Evolutionary conservation across 1,140 invertebrate genomes (phyloP).

Genomic region (Drosophila grimshawi): DNA sequence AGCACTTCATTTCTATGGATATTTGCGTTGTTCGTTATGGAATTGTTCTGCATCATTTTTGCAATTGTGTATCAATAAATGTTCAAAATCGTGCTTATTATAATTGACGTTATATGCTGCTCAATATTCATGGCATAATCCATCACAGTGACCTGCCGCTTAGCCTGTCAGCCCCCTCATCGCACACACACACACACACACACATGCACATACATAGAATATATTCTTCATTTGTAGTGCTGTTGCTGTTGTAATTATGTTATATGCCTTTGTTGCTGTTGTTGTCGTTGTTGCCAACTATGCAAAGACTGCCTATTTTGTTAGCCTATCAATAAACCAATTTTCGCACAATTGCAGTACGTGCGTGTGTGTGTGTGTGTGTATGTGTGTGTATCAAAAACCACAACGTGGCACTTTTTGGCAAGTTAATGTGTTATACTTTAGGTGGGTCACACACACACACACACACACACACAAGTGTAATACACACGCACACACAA

Average conservation of each 20-base stretch:
- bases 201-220: background rate
- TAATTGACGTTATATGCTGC: too few relatives aligned
- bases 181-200: too few relatives aligned
- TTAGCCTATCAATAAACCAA: conserved; percentile 71
- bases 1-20: conserved; percentile 2
- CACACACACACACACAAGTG: conserved; percentile 20
- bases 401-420: conserved; percentile 80
- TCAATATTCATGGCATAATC: too few relatives aligned
- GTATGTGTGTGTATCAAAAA: conserved; percentile 38
- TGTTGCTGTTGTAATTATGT: conserved; percentile 19
- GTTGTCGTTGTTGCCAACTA: conserved; percentile 34
- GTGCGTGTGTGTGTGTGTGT: conserved; percentile 15
- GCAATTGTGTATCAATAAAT: conserved; percentile 8
- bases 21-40: background rate
- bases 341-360: conserved; percentile 68
- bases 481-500: conserved; percentile 15
- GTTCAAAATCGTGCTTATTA: background rate
- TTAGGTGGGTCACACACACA: conserved; percentile 35
- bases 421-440: conserved; percentile 74
- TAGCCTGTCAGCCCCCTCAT: too few relatives aligned
- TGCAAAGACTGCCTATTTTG: conserved; percentile 28
- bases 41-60: background rate
- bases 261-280: conserved; percentile 17
- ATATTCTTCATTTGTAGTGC: background rate
- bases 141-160: too few relatives aligned